Evolutionary conservation across 2,888 invertebrate genomes (phyloP), one percentile per base, ranked within the genome.

Genomic region (Lepeophtheirus nordmannii): DNA sequence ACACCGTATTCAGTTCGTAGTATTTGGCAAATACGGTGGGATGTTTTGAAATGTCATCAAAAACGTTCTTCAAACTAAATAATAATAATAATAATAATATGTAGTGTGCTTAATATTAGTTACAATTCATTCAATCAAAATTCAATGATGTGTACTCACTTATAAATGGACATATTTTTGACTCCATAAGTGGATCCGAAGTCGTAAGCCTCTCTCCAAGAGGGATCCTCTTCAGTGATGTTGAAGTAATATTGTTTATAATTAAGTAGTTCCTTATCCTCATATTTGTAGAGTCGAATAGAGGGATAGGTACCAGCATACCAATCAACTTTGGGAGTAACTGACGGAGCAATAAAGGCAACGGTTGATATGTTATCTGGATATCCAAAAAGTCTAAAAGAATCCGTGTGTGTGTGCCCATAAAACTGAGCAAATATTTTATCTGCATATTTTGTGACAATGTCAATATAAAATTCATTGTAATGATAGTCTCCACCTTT

Each of bases 341-440:
- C 62, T 17, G 70, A 70, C 9, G 70, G 70, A n/a, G 70, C 70
- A 57, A 70, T 56, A 64, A 70, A 69, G 14, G 65, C 69, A 8
- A 69, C 68, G 67, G 68, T 68, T 41, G 62, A 56, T 12, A 46
- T n/a, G 10, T 59, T 59, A 58, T 65, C 67, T 65, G 46, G 58
- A 46, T 20, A 62, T 76, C 89, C 88, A 72, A 90, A 84, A 69
- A 89, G 82, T 57, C 91, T 80, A 76, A 92, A 92, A 0, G 89
- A 87, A 74, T 92, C 92, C 62, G 89, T 89, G 76, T 92, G 92
- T 69, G 89, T 81, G 74, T 92, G 91, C 8, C 91, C 92, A 73
- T 89, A 92, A 79, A 92, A 89, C 77, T 92, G 91, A 23, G 89
- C 89, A 38, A 86, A 85, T 71, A 92, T 91, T 72, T 89, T 85